Base-by-base conservation (phyloP, 2,888 invertebrate species). In the Oscheius myriophilus region DNA sequence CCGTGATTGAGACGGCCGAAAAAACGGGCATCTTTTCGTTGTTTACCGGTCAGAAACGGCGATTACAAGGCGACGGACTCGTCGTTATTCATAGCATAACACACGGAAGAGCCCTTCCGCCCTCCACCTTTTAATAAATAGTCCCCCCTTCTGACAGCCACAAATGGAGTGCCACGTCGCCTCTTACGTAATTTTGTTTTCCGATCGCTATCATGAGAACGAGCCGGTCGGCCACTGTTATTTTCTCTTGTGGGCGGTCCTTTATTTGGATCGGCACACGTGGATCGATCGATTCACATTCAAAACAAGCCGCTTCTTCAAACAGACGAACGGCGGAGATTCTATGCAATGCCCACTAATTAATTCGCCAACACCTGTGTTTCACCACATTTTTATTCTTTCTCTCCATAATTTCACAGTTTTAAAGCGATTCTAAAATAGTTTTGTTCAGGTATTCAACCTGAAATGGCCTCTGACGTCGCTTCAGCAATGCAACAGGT, bases 391-490 rank as follows among this genome's bases (percentile, higher is more conserved):
- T 9, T 33, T 33, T 9, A 33, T 9, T 6, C 9, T 9, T 3
- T 49, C 3, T 18, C 49, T 49, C 9, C 49, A 6, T 21, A 9
- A 6, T n/a, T 49, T n/a, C n/a, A n/a, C n/a, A n/a, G n/a, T n/a
- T n/a, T n/a, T n/a, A n/a, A n/a, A n/a, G n/a, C n/a, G n/a, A n/a
- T n/a, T n/a, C n/a, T n/a, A 49, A 46, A 33, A 26, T 16, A 9
- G 41, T 54, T 25, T 14, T 62, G n/a, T 63, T 51, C 43, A 43
- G 52, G 51, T 51, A 46, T 61, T 49, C 49, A 33, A 61, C 61
- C 61, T 61, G 49, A 46, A 46, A 65, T 65, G 65, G 54, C 65
- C 9, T 49, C 45, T 25, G 65, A 65, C 26, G 65, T 65, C 3
- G 65, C 54, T 33, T 25, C 54, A 21, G 49, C 65, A n/a, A 41